Evolutionary conservation across 2,888 invertebrate species (phyloP), one percentile per base, ranked within the genome.

Genomic region (Caenorhabditis sinica): DNA sequence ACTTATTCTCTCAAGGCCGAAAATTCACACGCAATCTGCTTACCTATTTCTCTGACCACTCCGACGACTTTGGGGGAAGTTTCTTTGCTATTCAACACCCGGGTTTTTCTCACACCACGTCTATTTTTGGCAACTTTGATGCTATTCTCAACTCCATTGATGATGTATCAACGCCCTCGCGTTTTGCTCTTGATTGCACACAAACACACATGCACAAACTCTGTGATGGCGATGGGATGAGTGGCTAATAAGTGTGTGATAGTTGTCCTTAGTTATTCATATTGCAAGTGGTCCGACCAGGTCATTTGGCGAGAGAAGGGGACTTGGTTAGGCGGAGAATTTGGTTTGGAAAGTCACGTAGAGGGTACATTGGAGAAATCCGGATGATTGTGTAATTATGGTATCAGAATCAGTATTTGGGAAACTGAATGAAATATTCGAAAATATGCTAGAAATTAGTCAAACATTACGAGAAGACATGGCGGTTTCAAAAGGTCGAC

Each of bases 151-250:
- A 53, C 61, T 56, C 65, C 20, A 71, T 71, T 79, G 69, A 72
- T 72, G 79, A 79, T 79, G 79, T 79, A 79, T 71, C 36, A 71
- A 77, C 79, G 79, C 79, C 79, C 79, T 79, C 79, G 79, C 79
- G 77, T 8, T 30, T 56, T 63, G 61, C 51, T 28, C 43, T 51
- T 65, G 65, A 65, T 73, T 63, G 73, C 61, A 72, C 36, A 40
- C 66, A 60, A n/a, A 63, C 43, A 63, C 17, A 23, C 56, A n/a
- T n/a, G n/a, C n/a, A n/a, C 40, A 20, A 30, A n/a, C n/a, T n/a
- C n/a, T n/a, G n/a, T 40, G 11, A 17, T 36, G 56, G 53, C 33
- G 53, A 23, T 40, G 60, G 28, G 71, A 43, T 33, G 51, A 56
- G 56, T 66, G 25, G 65, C 33, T 79, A 79, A 79, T 79, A 72